A percentile compares a stretch with the other conserved stretches of the same genome.
phyloP scores from a whole-genome alignment of 2,797 vertebrate genomes.

The Brotula barbata region DNA sequence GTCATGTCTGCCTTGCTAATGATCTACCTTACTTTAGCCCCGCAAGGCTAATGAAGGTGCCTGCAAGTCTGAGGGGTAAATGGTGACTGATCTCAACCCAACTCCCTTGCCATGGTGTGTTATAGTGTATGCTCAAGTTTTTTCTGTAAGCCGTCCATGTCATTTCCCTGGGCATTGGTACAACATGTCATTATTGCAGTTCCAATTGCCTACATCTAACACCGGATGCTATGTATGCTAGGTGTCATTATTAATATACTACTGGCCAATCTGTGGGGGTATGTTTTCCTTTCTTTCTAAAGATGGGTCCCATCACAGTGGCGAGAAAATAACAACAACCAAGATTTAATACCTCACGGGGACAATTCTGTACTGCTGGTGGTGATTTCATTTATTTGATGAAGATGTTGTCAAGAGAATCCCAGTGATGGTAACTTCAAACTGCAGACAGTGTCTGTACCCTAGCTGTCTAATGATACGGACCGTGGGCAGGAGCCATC shows the following conservation, averaged over 20 bases:
- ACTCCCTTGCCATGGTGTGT: neutral
- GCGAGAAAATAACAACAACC: conserved; percentile 21
- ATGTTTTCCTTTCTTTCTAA: too few species aligned
- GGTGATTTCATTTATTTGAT: conserved; percentile 18
- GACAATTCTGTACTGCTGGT: neutral
- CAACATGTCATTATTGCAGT: conserved; percentile 18
- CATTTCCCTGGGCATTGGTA: conserved; percentile 16
- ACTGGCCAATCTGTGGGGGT: conserved; percentile 5
- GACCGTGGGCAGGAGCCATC: conserved; percentile 21
- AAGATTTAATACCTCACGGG: conserved; percentile 16
- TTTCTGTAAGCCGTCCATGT: conserved; percentile 9
- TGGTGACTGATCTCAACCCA: conserved; percentile 6
- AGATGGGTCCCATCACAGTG: neutral
- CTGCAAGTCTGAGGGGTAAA: conserved; percentile 18
- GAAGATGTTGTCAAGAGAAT: conserved; percentile 9
- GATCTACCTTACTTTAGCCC: conserved; percentile 31
- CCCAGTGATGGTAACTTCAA: conserved; percentile 12
- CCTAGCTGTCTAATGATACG: conserved; percentile 26
- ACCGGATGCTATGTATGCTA: conserved; percentile 5
- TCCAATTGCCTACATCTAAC: conserved; percentile 20
- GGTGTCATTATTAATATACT: conserved; percentile 22
- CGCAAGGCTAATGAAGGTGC: conserved; percentile 49
- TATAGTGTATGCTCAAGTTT: conserved; percentile 5
- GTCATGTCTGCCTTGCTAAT: conserved; percentile 39
- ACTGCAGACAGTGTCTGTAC: conserved; percentile 11